A percentile compares a stretch with the other conserved stretches of the same genome.
Evolutionary conservation across 2,113 vertebrate genomes (phyloP).

Genomic region (Hemichromis elongatus): DNA sequence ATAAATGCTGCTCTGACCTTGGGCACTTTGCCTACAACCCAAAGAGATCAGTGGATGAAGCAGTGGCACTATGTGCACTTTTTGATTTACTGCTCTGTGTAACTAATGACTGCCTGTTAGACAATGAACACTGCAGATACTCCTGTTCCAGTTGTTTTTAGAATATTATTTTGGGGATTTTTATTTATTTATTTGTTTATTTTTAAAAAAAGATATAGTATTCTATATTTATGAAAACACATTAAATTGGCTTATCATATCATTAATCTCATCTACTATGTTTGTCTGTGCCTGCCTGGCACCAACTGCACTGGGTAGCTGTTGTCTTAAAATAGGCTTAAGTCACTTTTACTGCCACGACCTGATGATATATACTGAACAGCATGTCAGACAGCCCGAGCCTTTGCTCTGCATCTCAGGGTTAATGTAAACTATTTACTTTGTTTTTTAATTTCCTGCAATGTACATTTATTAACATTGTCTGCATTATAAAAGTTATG

Average conservation of each 20-base stretch:
- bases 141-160: not conserved
- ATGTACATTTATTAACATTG: not conserved
- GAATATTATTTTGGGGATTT: not conserved
- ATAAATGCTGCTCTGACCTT: not conserved
- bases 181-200: not conserved
- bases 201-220: not conserved
- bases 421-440: not conserved
- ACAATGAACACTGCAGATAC: not conserved
- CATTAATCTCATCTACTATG: not conserved
- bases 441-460: not conserved
- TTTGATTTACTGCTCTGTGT: not conserved
- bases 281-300: not conserved
- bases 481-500: not conserved
- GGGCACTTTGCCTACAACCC: rapidly evolving
- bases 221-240: not conserved
- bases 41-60: not conserved
- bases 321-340: not conserved
- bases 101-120: not conserved
- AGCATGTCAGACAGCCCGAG: not conserved
- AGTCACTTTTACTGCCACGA: rapidly evolving
- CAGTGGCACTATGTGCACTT: not conserved
- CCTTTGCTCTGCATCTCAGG: not conserved
- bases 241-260: not conserved
- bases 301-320: rapidly evolving
- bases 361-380: not conserved